These are phyloP conservation scores for Hydropsyche betteni DNA, from an alignment of 2,888 invertebrate species.

Conservation along the genomic window DNA sequence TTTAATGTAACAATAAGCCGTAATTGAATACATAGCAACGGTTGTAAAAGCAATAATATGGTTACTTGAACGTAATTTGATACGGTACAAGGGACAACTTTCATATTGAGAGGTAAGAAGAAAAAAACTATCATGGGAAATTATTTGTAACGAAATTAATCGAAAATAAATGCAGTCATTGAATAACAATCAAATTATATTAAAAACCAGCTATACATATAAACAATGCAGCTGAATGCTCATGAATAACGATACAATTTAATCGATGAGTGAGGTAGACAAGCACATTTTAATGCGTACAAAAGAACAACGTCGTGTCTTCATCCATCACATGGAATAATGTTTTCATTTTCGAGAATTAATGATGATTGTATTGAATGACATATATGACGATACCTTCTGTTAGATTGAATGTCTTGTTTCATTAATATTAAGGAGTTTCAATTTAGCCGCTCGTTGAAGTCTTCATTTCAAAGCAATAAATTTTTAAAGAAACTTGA, in stretches of 20 bases:
- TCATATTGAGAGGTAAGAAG: not conserved
- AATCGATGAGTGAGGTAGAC: conserved; percentile 23
- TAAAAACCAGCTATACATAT: not conserved
- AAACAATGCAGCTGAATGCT: conserved; percentile 6
- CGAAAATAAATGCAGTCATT: not conserved
- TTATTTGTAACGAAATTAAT: not conserved
- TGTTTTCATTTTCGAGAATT: conserved; percentile 36
- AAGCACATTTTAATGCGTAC: conserved; percentile 30
- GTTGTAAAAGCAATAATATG: conserved; percentile 23
- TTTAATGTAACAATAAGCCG: conserved; percentile 26
- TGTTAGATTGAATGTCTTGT: not conserved
- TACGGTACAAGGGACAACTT: conserved; percentile 22
- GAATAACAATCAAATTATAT: not conserved
- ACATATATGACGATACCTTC: conserved; percentile 4
- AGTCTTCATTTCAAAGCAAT: not conserved
- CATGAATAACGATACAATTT: conserved; percentile 23
- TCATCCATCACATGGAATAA: conserved; percentile 34
- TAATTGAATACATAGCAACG: conserved; percentile 9
- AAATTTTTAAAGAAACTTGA: not conserved
- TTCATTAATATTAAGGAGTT: not conserved
- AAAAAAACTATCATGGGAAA: too few relatives aligned
- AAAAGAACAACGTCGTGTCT: conserved; percentile 21
- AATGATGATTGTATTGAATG: conserved; percentile 34
- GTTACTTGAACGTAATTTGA: conserved; percentile 34
- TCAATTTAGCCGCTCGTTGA: conserved; percentile 4